Evolutionary conservation across 2,888 invertebrate genomes (phyloP).

Genomic region (Caenorhabditis sinica): DNA sequence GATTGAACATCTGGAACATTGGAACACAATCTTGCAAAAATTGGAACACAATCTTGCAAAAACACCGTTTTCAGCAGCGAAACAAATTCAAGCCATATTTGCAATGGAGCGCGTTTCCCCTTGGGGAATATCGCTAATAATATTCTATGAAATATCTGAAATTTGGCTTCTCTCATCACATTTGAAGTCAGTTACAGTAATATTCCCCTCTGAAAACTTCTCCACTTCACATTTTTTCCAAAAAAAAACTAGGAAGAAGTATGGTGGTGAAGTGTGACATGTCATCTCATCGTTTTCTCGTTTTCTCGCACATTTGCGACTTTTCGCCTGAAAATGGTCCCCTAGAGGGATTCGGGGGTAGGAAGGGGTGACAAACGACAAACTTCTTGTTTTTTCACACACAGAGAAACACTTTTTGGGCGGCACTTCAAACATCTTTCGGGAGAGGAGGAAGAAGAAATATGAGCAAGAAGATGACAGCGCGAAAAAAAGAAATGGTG

Average conservation of each 20-base stretch:
- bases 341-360: slow-evolving; percentile 3
- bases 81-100: too few relatives aligned
- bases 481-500: slow-evolving; percentile 9
- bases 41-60: too few relatives aligned
- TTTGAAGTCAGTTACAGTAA: too few relatives aligned
- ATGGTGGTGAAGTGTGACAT: slow-evolving; percentile 59
- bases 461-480: not conserved
- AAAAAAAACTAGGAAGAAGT: not conserved
- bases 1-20: too few relatives aligned
- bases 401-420: slow-evolving; percentile 27
- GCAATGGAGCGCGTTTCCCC: too few relatives aligned
- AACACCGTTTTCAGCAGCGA: too few relatives aligned
- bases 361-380: slow-evolving; percentile 4
- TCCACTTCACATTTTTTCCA: not conserved
- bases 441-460: not conserved
- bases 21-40: too few relatives aligned
- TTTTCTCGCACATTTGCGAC: slow-evolving; percentile 69
- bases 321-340: slow-evolving; percentile 41
- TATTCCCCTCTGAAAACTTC: too few relatives aligned
- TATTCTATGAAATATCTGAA: too few relatives aligned
- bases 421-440: slow-evolving; percentile 30
- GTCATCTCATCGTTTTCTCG: slow-evolving; percentile 67
- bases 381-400: not conserved
- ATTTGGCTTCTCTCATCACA: too few relatives aligned
- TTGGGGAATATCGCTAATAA: too few relatives aligned